Percentiles rank a stretch among this genome's conserved stretches.
Conservation (phyloP, 2,113 vertebrate species). For the Tapirus terrestris region DNA sequence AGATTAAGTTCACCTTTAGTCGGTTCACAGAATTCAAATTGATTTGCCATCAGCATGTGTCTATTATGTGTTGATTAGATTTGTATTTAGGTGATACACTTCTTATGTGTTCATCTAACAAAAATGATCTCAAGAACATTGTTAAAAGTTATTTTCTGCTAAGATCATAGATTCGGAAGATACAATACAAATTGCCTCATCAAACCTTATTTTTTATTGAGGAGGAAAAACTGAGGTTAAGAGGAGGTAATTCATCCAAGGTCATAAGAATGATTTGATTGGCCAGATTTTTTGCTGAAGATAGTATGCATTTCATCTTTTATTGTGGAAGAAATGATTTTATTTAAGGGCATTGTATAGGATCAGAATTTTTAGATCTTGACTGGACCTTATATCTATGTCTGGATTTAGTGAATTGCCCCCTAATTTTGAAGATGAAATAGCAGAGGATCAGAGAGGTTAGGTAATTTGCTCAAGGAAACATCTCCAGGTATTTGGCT, state of each 20-base stretch:
- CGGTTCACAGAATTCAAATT: conserved; percentile 2
- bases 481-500: neutral
- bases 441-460: neutral
- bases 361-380: neutral
- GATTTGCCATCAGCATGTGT: neutral
- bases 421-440: neutral
- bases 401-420: neutral
- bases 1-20: conserved; percentile 28
- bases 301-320: conserved; percentile 21
- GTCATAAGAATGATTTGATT: conserved; percentile 17
- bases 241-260: neutral
- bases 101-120: neutral
- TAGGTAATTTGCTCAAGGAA: neutral
- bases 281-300: conserved; percentile 20
- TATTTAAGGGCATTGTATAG: neutral
- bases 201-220: conserved; percentile 40
- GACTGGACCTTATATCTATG: neutral
- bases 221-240: neutral
- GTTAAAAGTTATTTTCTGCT: conserved; percentile 35
- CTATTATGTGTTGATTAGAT: neutral
- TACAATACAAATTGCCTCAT: conserved; percentile 13
- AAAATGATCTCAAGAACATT: conserved; percentile 24
- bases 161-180: neutral
- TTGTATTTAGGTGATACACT: conserved; percentile 24
- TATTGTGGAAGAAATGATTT: neutral